Evolutionary conservation across 2,113 vertebrate species (phyloP).

Genomic region (Calidris pugnax): DNA sequence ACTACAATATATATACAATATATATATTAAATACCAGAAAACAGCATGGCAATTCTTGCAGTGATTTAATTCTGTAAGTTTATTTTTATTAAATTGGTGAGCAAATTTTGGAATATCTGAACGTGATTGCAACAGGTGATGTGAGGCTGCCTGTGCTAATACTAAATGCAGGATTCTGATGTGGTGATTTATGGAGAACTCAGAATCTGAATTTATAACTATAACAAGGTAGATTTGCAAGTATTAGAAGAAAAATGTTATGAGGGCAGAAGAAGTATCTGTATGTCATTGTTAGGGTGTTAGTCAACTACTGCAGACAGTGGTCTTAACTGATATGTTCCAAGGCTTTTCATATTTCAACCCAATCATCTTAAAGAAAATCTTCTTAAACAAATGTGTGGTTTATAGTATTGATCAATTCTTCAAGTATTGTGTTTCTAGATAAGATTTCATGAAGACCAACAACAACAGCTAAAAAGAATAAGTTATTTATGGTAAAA

Average conservation of each 20-base stretch:
- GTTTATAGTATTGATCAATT: not conserved
- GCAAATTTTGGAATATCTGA: not conserved
- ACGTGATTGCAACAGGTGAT: not conserved
- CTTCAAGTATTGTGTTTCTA: not conserved
- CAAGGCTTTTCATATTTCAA: not conserved
- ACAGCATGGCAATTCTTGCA: not conserved
- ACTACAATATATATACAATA: not conserved
- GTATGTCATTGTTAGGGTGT: not conserved
- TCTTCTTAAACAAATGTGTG: not conserved
- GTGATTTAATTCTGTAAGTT: not conserved
- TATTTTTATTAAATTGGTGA: not conserved
- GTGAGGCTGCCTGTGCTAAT: rapidly evolving
- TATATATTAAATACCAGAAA: not conserved
- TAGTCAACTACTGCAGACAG: not conserved
- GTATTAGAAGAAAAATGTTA: not conserved
- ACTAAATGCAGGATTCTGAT: not conserved
- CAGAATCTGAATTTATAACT: not conserved
- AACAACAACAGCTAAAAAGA: not conserved
- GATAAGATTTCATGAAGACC: not conserved
- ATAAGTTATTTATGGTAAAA: not conserved
- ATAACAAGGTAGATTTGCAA: not conserved
- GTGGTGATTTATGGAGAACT: not conserved
- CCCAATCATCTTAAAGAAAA: not conserved
- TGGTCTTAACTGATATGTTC: not conserved
- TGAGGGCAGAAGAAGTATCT: not conserved